phyloP scores from a whole-genome alignment of 2,113 vertebrate genomes.

The Rhineura floridana region DNA sequence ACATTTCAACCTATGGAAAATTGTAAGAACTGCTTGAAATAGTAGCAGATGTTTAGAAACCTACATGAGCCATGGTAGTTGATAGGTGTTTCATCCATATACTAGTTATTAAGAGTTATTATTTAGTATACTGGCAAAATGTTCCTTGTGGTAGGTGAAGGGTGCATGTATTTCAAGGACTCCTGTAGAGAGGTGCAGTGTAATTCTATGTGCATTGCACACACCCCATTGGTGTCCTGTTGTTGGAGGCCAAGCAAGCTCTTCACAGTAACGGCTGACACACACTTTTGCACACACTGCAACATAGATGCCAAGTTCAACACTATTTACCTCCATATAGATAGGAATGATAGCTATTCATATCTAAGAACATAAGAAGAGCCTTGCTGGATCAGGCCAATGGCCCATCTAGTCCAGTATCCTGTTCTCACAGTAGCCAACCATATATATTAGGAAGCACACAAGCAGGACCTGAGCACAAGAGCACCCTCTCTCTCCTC shows the following conservation, averaged over 20 bases:
- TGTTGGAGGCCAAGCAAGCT: not conserved
- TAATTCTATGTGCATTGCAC: not conserved
- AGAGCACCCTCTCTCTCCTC: no score
- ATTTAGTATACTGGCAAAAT: not conserved
- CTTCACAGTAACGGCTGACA: not conserved
- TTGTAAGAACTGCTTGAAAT: not conserved
- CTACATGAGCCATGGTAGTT: not conserved
- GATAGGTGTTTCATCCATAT: not conserved
- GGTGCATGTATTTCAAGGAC: not conserved
- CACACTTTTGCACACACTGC: not conserved
- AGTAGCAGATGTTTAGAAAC: not conserved
- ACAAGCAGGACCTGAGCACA: no score
- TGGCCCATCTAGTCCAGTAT: no score
- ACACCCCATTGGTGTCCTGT: no score
- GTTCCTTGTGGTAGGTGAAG: not conserved
- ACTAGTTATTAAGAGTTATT: not conserved
- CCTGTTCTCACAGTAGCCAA: no score
- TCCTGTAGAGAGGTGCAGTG: not conserved
- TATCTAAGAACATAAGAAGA: no score
- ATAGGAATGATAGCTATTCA: not conserved
- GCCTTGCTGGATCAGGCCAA: no score
- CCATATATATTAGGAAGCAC: no score
- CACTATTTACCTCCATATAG: no score
- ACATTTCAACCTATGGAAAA: not conserved
- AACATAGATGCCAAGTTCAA: no score